phyloP scores from a whole-genome alignment of 1,140 invertebrate genomes.

The Drosophila miranda region DNA sequence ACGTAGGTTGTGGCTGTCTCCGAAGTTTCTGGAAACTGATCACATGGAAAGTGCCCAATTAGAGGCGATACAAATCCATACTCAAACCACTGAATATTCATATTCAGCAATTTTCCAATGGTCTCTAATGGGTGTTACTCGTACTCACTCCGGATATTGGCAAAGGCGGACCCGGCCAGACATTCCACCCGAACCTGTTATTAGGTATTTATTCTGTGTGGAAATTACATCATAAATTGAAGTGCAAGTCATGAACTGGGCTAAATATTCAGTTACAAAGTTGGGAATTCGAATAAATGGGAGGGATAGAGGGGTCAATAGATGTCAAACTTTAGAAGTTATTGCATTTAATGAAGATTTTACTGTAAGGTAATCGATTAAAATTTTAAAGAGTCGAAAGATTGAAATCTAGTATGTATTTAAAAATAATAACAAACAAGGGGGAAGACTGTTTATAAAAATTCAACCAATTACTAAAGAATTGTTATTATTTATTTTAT shows the following conservation, averaged over 20 bases:
- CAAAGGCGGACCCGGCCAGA: constrained; percentile 5
- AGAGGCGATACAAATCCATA: constrained; percentile 8
- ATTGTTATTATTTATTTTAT: too few relatives aligned
- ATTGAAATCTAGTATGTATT: too few relatives aligned
- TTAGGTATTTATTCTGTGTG: constrained; percentile 11
- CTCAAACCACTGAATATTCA: constrained; percentile 21
- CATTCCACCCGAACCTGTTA: constrained; percentile 21
- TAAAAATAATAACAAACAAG: too few relatives aligned
- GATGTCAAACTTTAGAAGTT: too few relatives aligned
- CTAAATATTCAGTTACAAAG: neutral
- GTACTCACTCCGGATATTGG: constrained; percentile 32
- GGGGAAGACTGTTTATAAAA: too few relatives aligned
- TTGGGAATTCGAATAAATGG: neutral
- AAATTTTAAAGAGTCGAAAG: too few relatives aligned
- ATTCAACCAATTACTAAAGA: too few relatives aligned
- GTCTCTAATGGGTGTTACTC: constrained; percentile 31
- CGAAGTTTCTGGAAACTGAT: neutral
- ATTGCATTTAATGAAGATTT: too few relatives aligned
- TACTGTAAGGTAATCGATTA: too few relatives aligned
- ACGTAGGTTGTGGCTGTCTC: constrained; percentile 24
- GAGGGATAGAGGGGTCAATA: too few relatives aligned
- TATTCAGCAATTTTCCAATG: constrained; percentile 20
- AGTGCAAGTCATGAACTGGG: constrained; percentile 14
- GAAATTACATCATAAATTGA: constrained; percentile 17
- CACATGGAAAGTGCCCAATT: constrained; percentile 10